Conservation (phyloP, 2,888 invertebrate genomes). For the Watsonalla binaria region DNA sequence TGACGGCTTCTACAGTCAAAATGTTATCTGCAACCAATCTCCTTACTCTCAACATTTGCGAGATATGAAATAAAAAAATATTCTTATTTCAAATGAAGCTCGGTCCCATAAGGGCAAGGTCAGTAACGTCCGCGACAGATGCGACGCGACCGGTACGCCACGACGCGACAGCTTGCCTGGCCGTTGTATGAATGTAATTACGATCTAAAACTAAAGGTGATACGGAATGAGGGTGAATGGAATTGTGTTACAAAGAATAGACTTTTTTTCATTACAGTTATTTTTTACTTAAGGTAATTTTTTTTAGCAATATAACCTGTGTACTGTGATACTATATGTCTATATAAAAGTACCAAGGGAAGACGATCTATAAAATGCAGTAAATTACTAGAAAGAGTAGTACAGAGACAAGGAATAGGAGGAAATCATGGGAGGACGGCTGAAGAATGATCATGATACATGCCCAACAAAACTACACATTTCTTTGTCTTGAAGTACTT, state of each 20-base stretch:
- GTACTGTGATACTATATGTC: no score
- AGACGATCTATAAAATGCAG: no score
- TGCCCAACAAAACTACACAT: no score
- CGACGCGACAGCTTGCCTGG: slow-evolving; percentile 60
- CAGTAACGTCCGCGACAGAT: slow-evolving; percentile 50
- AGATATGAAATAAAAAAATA: neutral
- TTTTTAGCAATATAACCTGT: no score
- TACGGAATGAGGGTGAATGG: slow-evolving; percentile 15
- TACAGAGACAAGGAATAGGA: no score
- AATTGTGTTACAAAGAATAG: slow-evolving; percentile 4
- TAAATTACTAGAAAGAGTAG: no score
- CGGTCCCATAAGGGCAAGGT: slow-evolving; percentile 30
- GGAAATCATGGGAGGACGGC: no score
- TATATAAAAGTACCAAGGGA: no score
- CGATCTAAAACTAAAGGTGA: slow-evolving; percentile 52
- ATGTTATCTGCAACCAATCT: neutral
- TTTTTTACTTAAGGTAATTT: neutral
- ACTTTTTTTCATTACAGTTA: neutral
- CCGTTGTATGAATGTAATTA: slow-evolving; percentile 60
- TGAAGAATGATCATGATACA: neutral
- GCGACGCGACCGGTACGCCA: slow-evolving; percentile 56
- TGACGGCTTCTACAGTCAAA: no score
- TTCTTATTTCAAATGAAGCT: neutral
- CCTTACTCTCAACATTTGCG: neutral
- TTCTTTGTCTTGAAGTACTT: no score